A percentile compares a stretch with the other conserved stretches of the same genome.
phyloP scores from a whole-genome alignment of 1,140 invertebrate species.

The Zaprionus vittiger region DNA sequence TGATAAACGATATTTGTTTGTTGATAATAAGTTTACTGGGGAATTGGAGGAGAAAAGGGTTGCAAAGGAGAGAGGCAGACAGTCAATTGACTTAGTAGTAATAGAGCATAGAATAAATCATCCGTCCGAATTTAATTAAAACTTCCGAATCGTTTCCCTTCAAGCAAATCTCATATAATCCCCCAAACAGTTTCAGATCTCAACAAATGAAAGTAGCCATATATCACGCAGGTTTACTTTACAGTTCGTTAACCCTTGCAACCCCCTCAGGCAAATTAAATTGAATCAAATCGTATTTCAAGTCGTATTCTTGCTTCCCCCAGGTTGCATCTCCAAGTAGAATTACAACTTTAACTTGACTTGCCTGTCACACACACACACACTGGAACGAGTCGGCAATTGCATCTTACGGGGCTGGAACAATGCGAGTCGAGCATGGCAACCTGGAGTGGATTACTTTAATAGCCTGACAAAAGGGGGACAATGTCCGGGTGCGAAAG shows the following conservation, averaged over 20 bases:
- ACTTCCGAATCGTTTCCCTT: background rate
- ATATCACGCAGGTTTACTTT: background rate
- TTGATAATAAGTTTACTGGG: background rate
- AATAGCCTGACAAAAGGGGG: slow-evolving; percentile 45
- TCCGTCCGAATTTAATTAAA: background rate
- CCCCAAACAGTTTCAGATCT: background rate
- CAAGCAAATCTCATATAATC: background rate
- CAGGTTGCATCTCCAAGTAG: slow-evolving; percentile 17
- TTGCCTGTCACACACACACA: slow-evolving; percentile 35
- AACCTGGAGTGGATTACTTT: slow-evolving; percentile 61
- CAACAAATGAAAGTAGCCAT: background rate
- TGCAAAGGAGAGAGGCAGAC: background rate
- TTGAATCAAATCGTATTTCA: background rate
- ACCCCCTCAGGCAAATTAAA: background rate
- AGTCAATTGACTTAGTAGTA: background rate
- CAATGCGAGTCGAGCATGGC: slow-evolving; percentile 54
- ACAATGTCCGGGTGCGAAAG: slow-evolving; percentile 7
- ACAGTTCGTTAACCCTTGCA: background rate
- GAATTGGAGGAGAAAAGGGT: background rate
- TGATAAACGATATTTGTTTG: slow-evolving; percentile 11
- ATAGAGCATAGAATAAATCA: background rate
- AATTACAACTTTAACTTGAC: slow-evolving; percentile 71
- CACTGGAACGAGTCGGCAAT: background rate
- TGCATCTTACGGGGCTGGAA: slow-evolving; percentile 30
- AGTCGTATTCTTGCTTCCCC: background rate